Evolutionary conservation across 2,888 invertebrate species (phyloP), one percentile per base, ranked within the genome.

Genomic region (Zelleria hepariella): DNA sequence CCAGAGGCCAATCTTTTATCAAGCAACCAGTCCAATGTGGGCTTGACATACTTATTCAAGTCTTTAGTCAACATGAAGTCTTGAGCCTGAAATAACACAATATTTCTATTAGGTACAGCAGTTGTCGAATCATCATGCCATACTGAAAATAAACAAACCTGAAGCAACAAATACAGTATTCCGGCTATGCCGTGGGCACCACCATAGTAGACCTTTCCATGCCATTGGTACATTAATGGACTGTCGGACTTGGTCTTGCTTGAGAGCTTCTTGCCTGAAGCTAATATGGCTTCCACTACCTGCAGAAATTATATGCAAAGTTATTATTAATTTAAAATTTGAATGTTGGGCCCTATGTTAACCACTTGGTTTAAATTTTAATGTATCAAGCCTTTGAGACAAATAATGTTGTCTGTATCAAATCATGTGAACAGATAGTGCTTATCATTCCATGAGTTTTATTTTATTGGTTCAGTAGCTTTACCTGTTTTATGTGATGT

Each of bases 141-240:
- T 8, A 7, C 5, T n/a, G n/a, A 49, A 5, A 25, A 1, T 53
- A 25, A 21, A 53, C 57, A 10, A 15, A 94, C 95, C 91, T 94
- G 93, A 65, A 97, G 80, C n/a, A 98, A 80, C 62, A 95, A 86
- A 73, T 94, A 95, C 21, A 96, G 78, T 71, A 98, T 97, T 5
- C 97, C 97, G 62, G 94, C 92, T 65, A 95, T 82, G 21, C 97
- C 97, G 88, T 98, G 97, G 55, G 97, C 97, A 51, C 95, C 97
- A 20, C 98, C 97, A 57, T 96, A 83, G 75, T 98, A 98, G 72
- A 93, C 90, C 74, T 93, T 94, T 48, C 93, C 93, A 81, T 97
- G 96, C 96, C 97, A 98, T 69, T 93, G 90, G 84, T 94, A 98
- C 90, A 95, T 92, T 49, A 97, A 83, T 0, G 96, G 94, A 64